Evolutionary conservation across 2,113 vertebrate species (phyloP), one percentile per base, ranked within the genome.

Genomic region (Platycercus adscitus): DNA sequence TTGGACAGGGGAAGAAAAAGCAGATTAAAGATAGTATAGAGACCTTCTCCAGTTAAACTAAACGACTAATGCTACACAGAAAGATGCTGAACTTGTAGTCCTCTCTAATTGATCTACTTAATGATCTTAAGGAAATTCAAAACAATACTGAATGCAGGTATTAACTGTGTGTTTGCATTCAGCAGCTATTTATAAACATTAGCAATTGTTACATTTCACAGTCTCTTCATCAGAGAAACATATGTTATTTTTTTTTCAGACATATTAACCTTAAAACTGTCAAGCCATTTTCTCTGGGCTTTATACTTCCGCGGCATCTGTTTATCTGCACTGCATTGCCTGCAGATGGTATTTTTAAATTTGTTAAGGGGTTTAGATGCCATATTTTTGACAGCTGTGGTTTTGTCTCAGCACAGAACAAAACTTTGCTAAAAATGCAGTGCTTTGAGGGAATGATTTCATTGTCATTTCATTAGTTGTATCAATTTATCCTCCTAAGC

Each of bases 21-120:
- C 98, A 98, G 98, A 99, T 99, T 98, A 97, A 97, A 98, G 98
- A 99, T 99, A 99, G 98, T 98, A 98, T 97, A 98, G 98, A 98
- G 98, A 98, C 98, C 97, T 97, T 97, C 98, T 98, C 97, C 97
- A 97, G 97, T 98, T 98, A 98, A 99, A 98, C 98, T 97, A 97
- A 99, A 98, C 98, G 97, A 98, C 98, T 98, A 98, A 98, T 98
- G 98, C 98, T 98, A 98, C 98, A 98, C 96, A 97, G 98, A 99
- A 99, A 99, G 98, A 99, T 99, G 99, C 99, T 99, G 99, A 99
- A 99, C 98, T 98, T 98, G 98, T 99, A 99, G 97, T 99, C 98
- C 98, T 98, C 97, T 95, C 98, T 99, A 99, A 99, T 99, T 99
- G 99, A 99, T 99, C 98, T 98, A 98, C 98, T 99, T 98, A 98